Evolutionary conservation across 2,113 vertebrate species (phyloP).

Genomic region (Entelurus aequoreus): DNA sequence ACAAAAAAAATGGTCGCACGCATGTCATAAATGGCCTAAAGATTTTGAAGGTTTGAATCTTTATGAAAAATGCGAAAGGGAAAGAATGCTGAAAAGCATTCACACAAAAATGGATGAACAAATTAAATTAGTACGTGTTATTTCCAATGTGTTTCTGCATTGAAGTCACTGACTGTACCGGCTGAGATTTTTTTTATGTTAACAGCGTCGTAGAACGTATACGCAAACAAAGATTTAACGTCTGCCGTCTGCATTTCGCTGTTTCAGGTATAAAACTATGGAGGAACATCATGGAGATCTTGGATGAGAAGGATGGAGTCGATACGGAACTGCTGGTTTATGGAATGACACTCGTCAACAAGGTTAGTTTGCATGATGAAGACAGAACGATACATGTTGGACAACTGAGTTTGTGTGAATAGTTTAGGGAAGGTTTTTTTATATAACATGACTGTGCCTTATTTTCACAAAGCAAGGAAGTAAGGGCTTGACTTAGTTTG

Average conservation of each 20-base stretch:
- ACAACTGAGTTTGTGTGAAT: not conserved
- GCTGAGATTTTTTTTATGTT: not conserved
- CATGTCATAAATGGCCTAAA: no score
- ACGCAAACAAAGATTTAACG: not conserved
- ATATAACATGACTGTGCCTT: no score
- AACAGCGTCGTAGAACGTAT: not conserved
- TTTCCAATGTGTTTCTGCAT: not conserved
- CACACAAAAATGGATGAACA: not conserved
- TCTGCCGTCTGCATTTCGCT: slow-evolving; percentile 8
- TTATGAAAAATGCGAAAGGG: no score
- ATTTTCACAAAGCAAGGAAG: no score
- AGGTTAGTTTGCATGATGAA: slow-evolving; percentile 70
- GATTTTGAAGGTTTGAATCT: no score
- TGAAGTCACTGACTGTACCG: not conserved
- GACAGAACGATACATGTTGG: not conserved
- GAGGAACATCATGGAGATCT: slow-evolving; percentile 91
- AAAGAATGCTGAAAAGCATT: no score
- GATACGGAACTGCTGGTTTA: slow-evolving; percentile 94
- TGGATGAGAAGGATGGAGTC: slow-evolving; percentile 94
- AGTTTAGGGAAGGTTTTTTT: not conserved
- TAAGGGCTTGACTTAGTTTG: no score
- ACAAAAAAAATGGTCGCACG: no score
- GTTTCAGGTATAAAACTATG: slow-evolving; percentile 80
- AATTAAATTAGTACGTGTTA: not conserved
- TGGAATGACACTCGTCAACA: slow-evolving; percentile 93